Evolutionary conservation across 2,888 invertebrate species (phyloP), one percentile per base, ranked within the genome.

Genomic region (Brachyptera putata): DNA sequence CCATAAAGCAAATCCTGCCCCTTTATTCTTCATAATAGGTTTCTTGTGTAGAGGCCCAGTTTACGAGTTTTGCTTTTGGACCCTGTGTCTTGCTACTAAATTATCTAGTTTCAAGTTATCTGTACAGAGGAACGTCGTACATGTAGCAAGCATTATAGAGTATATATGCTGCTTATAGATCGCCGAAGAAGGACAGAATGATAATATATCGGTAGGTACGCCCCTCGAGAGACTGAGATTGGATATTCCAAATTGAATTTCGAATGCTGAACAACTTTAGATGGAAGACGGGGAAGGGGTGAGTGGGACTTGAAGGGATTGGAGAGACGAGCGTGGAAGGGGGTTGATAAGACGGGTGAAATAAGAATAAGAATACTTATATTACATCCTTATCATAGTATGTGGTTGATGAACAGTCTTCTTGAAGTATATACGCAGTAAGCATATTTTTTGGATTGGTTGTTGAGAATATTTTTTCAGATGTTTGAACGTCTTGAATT

Each of bases 231-330:
- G 60, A 56, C 60, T 14, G 60, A 60, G 60, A 60, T 56, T 60
- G 60, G 56, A 60, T 56, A 60, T 60, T 46, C 55, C 60, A 60
- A 60, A 60, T 60, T 60, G 56, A 60, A 60, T 60, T 60, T 56
- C 41, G 60, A 53, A 56, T 36, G 53, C 26, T 14, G 59, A 37
- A 39, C 57, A 43, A 46, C 41, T 41, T 25, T 26, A 7, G n/a
- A 22, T 11, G 21, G 46, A n/a, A 21, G 53, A 30, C n/a, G 37
- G n/a, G 4, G 34, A 46, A 16, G n/a, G 46, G 9, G 36, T 1
- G 2, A 11, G 22, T 1, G 37, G 25, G 39, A 36, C 22, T n/a
- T 11, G 4, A 34, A 18, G 18, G 3, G 11, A 18, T n/a, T 3
- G 43, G 21, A 11, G 4, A 11, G 43, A 18, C 18, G 43, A 16